Evolutionary conservation across 2,797 vertebrate species (phyloP).

Genomic region (Pseudochromis fuscus): DNA sequence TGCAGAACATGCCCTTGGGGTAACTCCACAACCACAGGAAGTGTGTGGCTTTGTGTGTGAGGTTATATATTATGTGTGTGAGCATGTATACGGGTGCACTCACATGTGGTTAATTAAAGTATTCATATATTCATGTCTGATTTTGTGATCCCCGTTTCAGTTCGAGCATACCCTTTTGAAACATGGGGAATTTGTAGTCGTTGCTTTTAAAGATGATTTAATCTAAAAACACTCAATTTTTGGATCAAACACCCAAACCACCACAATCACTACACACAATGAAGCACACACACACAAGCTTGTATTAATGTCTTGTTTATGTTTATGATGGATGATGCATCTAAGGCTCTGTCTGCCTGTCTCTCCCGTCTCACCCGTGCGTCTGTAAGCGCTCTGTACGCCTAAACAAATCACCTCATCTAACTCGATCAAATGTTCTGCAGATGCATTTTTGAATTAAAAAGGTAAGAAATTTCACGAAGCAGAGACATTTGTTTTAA

Average conservation of each 20-base stretch:
- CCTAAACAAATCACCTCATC: slow-evolving; percentile 80
- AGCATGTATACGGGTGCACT: slow-evolving; percentile 36
- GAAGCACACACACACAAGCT: slow-evolving; percentile 28
- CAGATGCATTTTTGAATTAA: slow-evolving; percentile 84
- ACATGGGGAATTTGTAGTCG: slow-evolving; percentile 36
- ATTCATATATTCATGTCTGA: slow-evolving; percentile 48
- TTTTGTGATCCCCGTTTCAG: slow-evolving; percentile 29
- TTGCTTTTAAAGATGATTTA: slow-evolving; percentile 53
- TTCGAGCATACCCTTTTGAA: slow-evolving; percentile 2
- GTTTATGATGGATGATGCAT: slow-evolving; percentile 81
- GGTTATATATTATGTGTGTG: slow-evolving; percentile 24
- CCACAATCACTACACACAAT: slow-evolving; percentile 6
- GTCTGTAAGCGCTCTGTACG: slow-evolving; percentile 63
- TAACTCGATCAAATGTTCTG: slow-evolving; percentile 79
- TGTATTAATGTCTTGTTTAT: slow-evolving; percentile 81
- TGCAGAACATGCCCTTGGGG: slow-evolving; percentile 80
- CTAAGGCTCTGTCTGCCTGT: slow-evolving; percentile 60
- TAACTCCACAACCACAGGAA: slow-evolving; percentile 71
- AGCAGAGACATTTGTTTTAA: slow-evolving; percentile 81
- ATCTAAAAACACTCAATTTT: slow-evolving; percentile 50
- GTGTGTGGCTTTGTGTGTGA: slow-evolving; percentile 52
- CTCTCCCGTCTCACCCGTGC: slow-evolving; percentile 54
- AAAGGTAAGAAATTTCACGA: slow-evolving; percentile 83
- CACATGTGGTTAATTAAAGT: slow-evolving; percentile 53
- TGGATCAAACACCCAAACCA: slow-evolving; percentile 44